Percentiles rank a stretch among this genome's conserved stretches.
phyloP scores from a whole-genome alignment of 2,888 invertebrate species.

The Osedax fenrisi region DNA sequence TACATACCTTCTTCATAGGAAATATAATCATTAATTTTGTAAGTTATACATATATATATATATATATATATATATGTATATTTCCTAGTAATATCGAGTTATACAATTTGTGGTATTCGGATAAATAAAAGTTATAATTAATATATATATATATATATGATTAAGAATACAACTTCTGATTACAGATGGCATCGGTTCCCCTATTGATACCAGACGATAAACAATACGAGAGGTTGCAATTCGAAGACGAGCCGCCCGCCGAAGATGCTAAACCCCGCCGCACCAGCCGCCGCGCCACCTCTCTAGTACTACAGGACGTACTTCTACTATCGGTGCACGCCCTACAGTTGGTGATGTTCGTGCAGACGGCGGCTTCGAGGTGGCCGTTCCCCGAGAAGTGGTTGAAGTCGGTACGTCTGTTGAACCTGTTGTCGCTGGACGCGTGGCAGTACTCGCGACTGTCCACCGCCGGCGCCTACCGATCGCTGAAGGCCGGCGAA shows the following conservation, averaged over 20 bases:
- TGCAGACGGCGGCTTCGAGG: not conserved
- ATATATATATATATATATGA: too few relatives aligned
- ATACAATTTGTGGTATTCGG: too few relatives aligned
- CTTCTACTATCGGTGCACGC: not conserved
- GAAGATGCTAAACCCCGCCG: not conserved
- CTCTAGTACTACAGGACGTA: not conserved
- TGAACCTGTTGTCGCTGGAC: conserved; percentile 35
- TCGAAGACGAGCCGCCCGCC: not conserved
- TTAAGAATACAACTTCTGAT: too few relatives aligned
- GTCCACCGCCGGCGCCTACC: conserved; percentile 37
- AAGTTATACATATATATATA: too few relatives aligned
- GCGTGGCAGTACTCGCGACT: conserved; percentile 44
- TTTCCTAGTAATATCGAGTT: too few relatives aligned
- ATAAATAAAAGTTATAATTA: too few relatives aligned
- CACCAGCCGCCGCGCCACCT: not conserved
- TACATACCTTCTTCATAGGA: too few relatives aligned
- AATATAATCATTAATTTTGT: too few relatives aligned
- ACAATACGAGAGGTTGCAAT: not conserved
- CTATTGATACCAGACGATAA: not conserved
- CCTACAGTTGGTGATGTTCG: not conserved
- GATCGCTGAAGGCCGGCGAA: conserved; percentile 39
- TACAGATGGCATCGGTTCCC: not conserved
- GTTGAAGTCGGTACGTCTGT: not conserved
- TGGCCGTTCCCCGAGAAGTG: not conserved
- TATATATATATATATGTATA: too few relatives aligned